Evolutionary conservation across 2,888 invertebrate genomes (phyloP).

Genomic region (Drosophila meridionalis): DNA sequence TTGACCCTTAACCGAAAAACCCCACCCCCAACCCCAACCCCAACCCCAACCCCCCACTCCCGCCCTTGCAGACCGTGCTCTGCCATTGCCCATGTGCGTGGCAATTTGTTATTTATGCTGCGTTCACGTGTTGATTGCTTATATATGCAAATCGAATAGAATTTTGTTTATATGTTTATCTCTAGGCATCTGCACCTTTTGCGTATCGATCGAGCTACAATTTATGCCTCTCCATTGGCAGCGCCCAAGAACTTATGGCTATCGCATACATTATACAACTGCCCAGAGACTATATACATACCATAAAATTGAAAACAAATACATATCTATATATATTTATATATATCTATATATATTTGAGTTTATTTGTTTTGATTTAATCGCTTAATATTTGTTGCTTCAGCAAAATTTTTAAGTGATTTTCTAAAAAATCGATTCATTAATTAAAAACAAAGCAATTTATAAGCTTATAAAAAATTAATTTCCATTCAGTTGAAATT

Average conservation of each 20-base stretch:
- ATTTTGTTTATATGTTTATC: constrained; percentile 35
- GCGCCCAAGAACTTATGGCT: constrained; percentile 25
- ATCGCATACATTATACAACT: constrained; percentile 7
- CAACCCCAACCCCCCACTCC: not conserved
- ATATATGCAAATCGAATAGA: constrained; percentile 65
- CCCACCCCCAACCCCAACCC: not conserved
- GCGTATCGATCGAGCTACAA: constrained; percentile 40
- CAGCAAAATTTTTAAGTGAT: not conserved
- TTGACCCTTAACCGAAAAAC: constrained; percentile 40
- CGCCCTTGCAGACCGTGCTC: not conserved
- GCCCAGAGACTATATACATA: not conserved
- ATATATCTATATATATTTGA: not conserved
- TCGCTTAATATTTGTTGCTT: constrained; percentile 10
- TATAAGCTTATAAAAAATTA: not conserved
- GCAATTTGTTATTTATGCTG: constrained; percentile 76
- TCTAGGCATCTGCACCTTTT: constrained; percentile 23
- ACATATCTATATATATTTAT: not conserved
- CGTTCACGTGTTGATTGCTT: constrained; percentile 76
- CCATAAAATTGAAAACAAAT: not conserved
- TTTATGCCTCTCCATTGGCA: constrained; percentile 35
- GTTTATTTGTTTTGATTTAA: constrained; percentile 30
- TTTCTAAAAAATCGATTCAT: constrained; percentile 24
- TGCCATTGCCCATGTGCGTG: constrained; percentile 19
- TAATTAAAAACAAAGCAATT: constrained; percentile 9
- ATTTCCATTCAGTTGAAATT: not conserved